A percentile compares a stretch with the other conserved stretches of the same genome.
phyloP scores from a whole-genome alignment of 1,140 invertebrate species.

The Apis laboriosa region DNA sequence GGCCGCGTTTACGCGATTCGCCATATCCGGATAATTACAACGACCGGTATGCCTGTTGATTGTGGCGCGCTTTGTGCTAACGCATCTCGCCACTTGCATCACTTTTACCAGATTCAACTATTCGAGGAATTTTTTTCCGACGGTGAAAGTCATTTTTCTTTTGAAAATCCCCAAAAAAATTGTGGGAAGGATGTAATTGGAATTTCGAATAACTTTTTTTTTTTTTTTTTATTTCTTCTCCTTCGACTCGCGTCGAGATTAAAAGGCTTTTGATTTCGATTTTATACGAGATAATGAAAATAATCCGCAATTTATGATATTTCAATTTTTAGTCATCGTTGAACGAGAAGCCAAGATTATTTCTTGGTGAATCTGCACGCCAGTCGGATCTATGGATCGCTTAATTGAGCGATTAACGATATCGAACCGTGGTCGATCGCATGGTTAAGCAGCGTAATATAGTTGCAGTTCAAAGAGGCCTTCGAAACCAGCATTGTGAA shows the following conservation, averaged over 20 bases:
- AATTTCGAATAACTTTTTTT: too few relatives aligned
- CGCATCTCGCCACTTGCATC: constrained; percentile 49
- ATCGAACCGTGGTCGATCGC: constrained; percentile 16
- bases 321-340: too few relatives aligned
- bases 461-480: constrained; percentile 58
- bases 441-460: constrained; percentile 21
- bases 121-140: constrained; percentile 4
- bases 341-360: too few relatives aligned
- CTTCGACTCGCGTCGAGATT: too few relatives aligned
- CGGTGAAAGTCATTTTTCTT: background rate
- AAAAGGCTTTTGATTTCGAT: too few relatives aligned
- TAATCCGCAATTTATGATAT: too few relatives aligned
- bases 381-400: background rate
- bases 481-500: constrained; percentile 59
- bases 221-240: too few relatives aligned
- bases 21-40: constrained; percentile 69
- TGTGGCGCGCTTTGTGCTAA: constrained; percentile 48
- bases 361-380: background rate
- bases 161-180: too few relatives aligned
- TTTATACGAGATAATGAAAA: too few relatives aligned
- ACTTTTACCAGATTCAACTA: constrained; percentile 54
- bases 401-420: constrained; percentile 47
- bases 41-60: constrained; percentile 52
- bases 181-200: too few relatives aligned
- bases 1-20: constrained; percentile 67